These are phyloP conservation scores for Ophion slaviceki DNA, from an alignment of 2,888 invertebrate genomes.

Conservation along the genomic window DNA sequence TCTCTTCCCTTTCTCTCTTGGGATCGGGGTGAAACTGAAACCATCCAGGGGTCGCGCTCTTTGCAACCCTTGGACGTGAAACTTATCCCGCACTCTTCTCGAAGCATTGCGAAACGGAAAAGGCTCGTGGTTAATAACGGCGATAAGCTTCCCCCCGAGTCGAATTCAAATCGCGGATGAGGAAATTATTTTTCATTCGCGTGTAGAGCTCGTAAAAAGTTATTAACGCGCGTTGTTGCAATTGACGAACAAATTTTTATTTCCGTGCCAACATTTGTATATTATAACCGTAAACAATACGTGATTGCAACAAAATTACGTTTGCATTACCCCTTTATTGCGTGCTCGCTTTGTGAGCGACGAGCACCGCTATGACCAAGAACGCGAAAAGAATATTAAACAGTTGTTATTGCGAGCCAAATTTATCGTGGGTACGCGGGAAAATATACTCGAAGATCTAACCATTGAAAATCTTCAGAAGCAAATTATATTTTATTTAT, in stretches of 20 bases:
- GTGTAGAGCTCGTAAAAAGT: background rate
- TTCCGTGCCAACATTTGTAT: background rate
- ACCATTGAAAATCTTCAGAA: too few species aligned
- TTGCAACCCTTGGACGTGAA: constrained; percentile 46
- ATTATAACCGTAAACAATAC: background rate
- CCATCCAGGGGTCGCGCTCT: constrained; percentile 6
- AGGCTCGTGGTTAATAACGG: background rate
- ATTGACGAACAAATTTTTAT: background rate
- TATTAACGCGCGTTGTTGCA: background rate
- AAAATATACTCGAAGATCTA: too few species aligned
- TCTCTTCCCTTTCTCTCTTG: constrained; percentile 3
- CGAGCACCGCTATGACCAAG: too few species aligned
- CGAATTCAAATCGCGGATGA: background rate
- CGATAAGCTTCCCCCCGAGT: constrained; percentile 7
- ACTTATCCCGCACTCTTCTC: constrained; percentile 34
- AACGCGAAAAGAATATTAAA: too few species aligned
- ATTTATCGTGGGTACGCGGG: too few species aligned
- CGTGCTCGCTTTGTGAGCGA: too few species aligned
- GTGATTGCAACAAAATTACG: background rate
- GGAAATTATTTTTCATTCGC: constrained; percentile 6
- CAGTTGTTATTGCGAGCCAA: too few species aligned
- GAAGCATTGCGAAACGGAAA: constrained; percentile 9
- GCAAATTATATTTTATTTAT: too few species aligned
- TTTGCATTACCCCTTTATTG: too few species aligned
- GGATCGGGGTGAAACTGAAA: constrained; percentile 2